A percentile compares a stretch with the other conserved stretches of the same genome.
These are phyloP conservation scores for Enteromius radiatus DNA, from an alignment of 2,797 vertebrate species.

Conservation along the genomic window DNA sequence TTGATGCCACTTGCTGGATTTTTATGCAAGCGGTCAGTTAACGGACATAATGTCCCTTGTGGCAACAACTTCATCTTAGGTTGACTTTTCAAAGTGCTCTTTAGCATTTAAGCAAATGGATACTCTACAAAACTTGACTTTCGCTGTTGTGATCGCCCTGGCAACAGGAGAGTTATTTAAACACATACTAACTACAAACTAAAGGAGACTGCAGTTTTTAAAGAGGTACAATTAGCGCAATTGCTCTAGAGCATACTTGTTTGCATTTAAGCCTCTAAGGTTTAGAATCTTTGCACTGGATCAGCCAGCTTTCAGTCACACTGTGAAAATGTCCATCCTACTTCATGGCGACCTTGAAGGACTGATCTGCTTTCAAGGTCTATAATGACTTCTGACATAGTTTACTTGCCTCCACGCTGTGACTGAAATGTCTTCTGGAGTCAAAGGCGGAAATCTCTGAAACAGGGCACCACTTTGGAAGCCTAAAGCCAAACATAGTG, in stretches of 20 bases:
- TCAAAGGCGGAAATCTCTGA: conserved; percentile 63
- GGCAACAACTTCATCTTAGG: conserved; percentile 45
- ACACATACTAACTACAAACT: neutral
- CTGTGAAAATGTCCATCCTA: conserved; percentile 61
- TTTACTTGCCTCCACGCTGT: conserved; percentile 66
- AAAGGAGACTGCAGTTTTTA: neutral
- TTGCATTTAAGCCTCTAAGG: conserved; percentile 9
- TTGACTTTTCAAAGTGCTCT: conserved; percentile 6
- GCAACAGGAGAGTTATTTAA: conserved; percentile 5
- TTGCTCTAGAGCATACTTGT: neutral
- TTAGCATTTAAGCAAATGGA: conserved; percentile 3
- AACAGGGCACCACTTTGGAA: conserved; percentile 60
- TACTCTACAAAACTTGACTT: neutral
- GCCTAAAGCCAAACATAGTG: conserved; percentile 55
- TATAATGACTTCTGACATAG: conserved; percentile 65
- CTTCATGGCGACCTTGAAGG: conserved; percentile 60
- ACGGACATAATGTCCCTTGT: conserved; percentile 30
- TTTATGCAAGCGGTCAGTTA: conserved; percentile 40
- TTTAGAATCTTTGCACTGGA: conserved; percentile 32
- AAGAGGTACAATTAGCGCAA: conserved; percentile 5
- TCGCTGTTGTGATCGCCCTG: conserved; percentile 9
- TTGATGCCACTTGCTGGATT: conserved; percentile 57
- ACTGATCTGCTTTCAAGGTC: conserved; percentile 65
- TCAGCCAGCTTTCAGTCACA: conserved; percentile 36
- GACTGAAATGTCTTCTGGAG: conserved; percentile 66